These are phyloP conservation scores for Anguilla anguilla DNA, from an alignment of 2,797 vertebrate species.

Conservation along the genomic window DNA sequence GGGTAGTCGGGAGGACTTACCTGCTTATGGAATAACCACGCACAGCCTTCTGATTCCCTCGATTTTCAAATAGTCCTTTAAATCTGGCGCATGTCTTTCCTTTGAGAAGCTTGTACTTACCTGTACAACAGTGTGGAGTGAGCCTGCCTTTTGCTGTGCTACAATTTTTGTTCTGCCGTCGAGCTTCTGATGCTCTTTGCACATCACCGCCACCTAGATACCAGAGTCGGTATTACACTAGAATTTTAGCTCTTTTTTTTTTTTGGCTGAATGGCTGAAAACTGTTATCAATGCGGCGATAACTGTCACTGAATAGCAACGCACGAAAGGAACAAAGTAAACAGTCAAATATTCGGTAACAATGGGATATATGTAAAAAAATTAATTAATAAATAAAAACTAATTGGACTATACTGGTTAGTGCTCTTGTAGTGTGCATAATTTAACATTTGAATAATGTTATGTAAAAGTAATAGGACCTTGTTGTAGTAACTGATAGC, in stretches of 20 bases:
- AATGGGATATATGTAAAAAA: too few relatives aligned
- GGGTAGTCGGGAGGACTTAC: neutral
- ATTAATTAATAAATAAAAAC: too few relatives aligned
- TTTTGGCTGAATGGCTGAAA: constrained; percentile 27
- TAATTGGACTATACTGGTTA: neutral
- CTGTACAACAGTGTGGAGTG: constrained; percentile 43
- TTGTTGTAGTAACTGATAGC: neutral
- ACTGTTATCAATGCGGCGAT: neutral
- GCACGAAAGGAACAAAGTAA: neutral
- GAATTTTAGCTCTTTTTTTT: neutral
- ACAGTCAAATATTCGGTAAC: too few relatives aligned
- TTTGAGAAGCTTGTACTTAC: constrained; percentile 37
- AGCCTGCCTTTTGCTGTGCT: constrained; percentile 40
- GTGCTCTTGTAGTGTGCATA: neutral
- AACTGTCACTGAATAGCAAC: neutral
- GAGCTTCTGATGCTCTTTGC: constrained; percentile 30
- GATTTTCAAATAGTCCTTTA: constrained; percentile 33
- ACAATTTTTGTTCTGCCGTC: constrained; percentile 38
- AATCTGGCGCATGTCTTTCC: constrained; percentile 18
- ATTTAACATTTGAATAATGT: neutral
- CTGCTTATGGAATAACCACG: constrained; percentile 25
- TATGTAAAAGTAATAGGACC: neutral
- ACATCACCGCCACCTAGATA: constrained; percentile 55
- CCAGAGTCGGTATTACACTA: constrained; percentile 40
- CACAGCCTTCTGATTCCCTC: constrained; percentile 14